phyloP scores from a whole-genome alignment of 2,797 vertebrate species.

The Macropus fuliginosus region DNA sequence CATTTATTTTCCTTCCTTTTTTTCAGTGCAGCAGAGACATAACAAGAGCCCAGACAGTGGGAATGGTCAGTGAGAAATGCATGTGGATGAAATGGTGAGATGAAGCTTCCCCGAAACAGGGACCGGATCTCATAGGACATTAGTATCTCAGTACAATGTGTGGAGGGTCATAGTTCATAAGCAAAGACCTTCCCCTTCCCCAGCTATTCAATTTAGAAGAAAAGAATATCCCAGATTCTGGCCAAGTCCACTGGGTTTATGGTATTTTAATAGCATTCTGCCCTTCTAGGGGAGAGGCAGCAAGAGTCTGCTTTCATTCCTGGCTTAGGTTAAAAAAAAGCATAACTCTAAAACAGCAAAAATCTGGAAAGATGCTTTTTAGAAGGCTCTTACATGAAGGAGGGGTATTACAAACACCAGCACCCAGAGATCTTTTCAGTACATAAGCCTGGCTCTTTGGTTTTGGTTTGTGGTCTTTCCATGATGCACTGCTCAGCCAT shows the following conservation, averaged over 20 bases:
- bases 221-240: not conserved
- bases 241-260: constrained; percentile 48
- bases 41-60: not conserved
- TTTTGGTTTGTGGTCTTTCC: not conserved
- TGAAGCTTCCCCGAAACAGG: not conserved
- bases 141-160: not conserved
- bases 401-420: not conserved
- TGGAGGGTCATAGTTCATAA: not conserved
- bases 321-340: constrained; percentile 41
- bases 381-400: not conserved
- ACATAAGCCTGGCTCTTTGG: not conserved
- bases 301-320: constrained; percentile 58
- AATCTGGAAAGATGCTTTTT: not conserved
- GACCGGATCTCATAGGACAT: not conserved
- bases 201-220: not conserved
- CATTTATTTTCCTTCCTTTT: not conserved
- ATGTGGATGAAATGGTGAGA: not conserved
- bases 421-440: not conserved
- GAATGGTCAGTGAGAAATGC: not conserved
- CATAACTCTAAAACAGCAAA: too few relatives aligned
- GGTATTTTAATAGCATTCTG: constrained; percentile 66
- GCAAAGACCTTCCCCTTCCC: not conserved
- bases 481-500: too few relatives aligned
- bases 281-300: constrained; percentile 12
- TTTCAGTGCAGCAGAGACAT: not conserved